Conservation (phyloP, 2,888 invertebrate species). For the Homarus gammarus region DNA sequence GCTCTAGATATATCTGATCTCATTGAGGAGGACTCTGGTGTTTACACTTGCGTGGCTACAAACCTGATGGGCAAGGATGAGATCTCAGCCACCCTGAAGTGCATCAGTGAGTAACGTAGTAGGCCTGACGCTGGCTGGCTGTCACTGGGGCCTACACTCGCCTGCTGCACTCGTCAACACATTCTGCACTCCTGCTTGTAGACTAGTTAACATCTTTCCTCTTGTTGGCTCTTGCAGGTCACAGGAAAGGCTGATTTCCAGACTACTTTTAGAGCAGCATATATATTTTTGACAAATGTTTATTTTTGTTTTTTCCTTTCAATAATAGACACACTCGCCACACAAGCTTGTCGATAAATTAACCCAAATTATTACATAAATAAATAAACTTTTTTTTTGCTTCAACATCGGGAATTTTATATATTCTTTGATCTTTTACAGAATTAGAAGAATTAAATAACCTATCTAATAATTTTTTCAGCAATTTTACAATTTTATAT, state of each 20-base stretch:
- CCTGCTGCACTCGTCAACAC: constrained; percentile 45
- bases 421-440: not conserved
- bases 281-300: not conserved
- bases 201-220: constrained; percentile 35
- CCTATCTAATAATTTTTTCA: not conserved
- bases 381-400: too few relatives aligned
- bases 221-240: not conserved
- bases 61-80: constrained; percentile 94
- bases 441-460: not conserved
- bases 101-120: constrained; percentile 77
- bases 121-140: constrained; percentile 5
- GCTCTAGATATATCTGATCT: constrained; percentile 97
- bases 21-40: constrained; percentile 96
- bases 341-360: not conserved
- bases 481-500: not conserved
- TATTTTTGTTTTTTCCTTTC: not conserved
- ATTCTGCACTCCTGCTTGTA: constrained; percentile 45
- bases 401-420: not conserved
- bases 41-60: constrained; percentile 95
- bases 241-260: not conserved
- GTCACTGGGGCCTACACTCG: constrained; percentile 27
- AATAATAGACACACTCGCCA: not conserved
- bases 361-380: not conserved
- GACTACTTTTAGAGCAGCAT: not conserved
- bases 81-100: constrained; percentile 81